Evolutionary conservation across 1,140 invertebrate genomes (phyloP), one percentile per base, ranked within the genome.

Genomic region (Palaemon carinicauda): DNA sequence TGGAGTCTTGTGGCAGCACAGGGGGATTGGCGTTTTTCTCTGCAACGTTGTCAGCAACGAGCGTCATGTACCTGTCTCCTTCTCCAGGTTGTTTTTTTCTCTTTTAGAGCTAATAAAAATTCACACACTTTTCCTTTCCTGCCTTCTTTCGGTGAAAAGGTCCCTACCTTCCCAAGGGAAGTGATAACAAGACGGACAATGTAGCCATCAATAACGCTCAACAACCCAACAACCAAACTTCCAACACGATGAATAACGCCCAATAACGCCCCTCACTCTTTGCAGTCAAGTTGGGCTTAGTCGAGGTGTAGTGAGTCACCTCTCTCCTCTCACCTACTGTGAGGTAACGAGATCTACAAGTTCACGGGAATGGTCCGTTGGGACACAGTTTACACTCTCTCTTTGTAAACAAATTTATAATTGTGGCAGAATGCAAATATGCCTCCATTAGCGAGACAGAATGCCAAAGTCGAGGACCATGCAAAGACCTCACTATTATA

Each of bases 131-230:
- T 86, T 86, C 83, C 83, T 86, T 79, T 86, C 83, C 74, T 86
- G 83, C 83, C 83, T 86, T 86, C 83, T 86, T 86, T 80, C 77
- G 65, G 65, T 86, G 83, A 56, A 86, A 86, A 86, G 83, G 83
- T 77, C 83, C 83, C 83, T 86, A 86, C 77, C 56, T 86, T 86
- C 77, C 83, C 33, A 80, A 86, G 19, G 83, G 83, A 86, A 80
- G 78, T 86, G 83, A 86, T 80, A 86, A 86, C 83, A 86, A 86
- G 83, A 86, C 83, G 83, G 83, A 86, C 56, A 85, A 85, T 84
- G 82, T 84, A 60, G 77, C 24, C 83, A 85, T 71, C 83, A 80
- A 54, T 86, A 86, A 86, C 77, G 83, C 83, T 86, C 77, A 77
- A 41, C 41, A 41, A 82, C 78, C 73, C 73, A 56, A 51, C 69